Evolutionary conservation across 2,113 vertebrate species (phyloP), one percentile per base, ranked within the genome.

Genomic region (Rhegmatorhina hoffmannsi): DNA sequence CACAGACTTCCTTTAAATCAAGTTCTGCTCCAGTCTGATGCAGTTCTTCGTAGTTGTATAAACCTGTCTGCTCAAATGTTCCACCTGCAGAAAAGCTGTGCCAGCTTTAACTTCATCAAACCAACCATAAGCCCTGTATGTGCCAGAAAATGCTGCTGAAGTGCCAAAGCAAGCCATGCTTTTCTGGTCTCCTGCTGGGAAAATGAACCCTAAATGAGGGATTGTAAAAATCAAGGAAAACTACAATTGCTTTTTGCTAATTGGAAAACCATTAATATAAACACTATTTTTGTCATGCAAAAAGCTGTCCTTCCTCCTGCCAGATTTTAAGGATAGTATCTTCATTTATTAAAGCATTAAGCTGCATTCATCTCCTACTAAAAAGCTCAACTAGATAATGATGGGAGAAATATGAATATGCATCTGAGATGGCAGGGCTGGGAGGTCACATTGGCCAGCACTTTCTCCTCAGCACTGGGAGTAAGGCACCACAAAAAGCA

Each of bases 21-120:
- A 88, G 47, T 23, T 68, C 63, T 94, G 69, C 49, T 56, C 50
- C 69, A 73, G 84, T 95, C 90, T 88, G 82, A 70, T 81, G 80
- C n/a, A 93, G 86, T 84, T 93, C 60, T 94, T 96, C 20, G 10
- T 69, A 95, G 87, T 19, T 92, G 73, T 87, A 81, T 84, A 95
- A 97, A 94, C 82, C 89, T 95, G 82, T 91, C 96, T 92, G 62
- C 72, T 77, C 73, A 94, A 93, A 92, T 76, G 92, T 78, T 95
- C 79, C 38, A 95, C 80, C 69, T 10, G 26, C 83, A 55, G 60
- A 89, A 79, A 91, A 91, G 50, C 89, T 68, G 46, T 75, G 93
- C 90, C 96, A 95, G 92, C 64, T 90, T 92, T 66, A 77, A 82
- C 82, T 92, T 92, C 87, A 83, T 87, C 74, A 85, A 86, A 89